Evolutionary conservation across 1,140 invertebrate genomes (phyloP).

Genomic region (Zelostemma sp.): DNA sequence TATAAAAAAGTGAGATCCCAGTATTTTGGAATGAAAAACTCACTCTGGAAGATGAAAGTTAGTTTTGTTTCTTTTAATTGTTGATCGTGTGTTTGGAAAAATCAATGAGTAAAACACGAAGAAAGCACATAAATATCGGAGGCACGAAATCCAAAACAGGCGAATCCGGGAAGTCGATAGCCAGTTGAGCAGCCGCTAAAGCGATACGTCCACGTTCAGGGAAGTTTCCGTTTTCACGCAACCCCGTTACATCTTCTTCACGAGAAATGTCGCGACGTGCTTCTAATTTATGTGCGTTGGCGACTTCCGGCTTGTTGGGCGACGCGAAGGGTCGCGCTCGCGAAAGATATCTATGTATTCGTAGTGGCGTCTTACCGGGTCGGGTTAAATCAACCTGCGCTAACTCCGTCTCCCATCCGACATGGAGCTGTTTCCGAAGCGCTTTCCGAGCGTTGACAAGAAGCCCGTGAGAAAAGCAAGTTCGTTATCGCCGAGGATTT

Average conservation of each 20-base stretch:
- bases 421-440: conserved; percentile 58
- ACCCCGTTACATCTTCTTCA: conserved; percentile 32
- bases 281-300: conserved; percentile 63
- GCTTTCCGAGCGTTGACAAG: conserved; percentile 48
- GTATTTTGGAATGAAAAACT: no score
- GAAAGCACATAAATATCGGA: conserved; percentile 35
- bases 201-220: conserved; percentile 42
- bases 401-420: conserved; percentile 65
- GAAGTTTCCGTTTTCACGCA: conserved; percentile 44
- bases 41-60: no score
- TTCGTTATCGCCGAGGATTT: conserved; percentile 34
- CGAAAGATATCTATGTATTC: conserved; percentile 69
- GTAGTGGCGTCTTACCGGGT: conserved; percentile 66
- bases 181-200: conserved; percentile 25
- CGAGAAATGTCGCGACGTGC: conserved; percentile 54
- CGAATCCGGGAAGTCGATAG: conserved; percentile 32
- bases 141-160: conserved; percentile 38
- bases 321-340: conserved; percentile 56
- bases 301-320: conserved; percentile 60
- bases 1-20: no score
- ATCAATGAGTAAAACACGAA: conserved; percentile 24
- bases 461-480: conserved; percentile 30
- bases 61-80: no score
- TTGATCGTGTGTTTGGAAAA: no score
- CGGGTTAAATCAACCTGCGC: no score